These are phyloP conservation scores for Oryzaephilus surinamensis DNA, from an alignment of 1,140 invertebrate species.

Conservation along the genomic window DNA sequence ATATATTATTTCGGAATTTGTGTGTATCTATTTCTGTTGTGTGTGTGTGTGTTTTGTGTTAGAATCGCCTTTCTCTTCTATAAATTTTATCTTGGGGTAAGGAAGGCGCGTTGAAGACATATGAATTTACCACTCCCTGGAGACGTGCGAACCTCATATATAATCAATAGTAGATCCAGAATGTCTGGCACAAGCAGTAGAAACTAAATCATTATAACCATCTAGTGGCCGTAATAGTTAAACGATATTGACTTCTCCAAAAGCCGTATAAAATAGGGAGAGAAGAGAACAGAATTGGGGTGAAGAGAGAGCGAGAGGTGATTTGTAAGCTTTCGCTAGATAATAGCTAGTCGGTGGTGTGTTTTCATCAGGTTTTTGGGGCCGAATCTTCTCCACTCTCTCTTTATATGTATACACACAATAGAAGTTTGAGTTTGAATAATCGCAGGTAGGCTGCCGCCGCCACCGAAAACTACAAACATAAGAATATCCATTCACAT, in stretches of 20 bases:
- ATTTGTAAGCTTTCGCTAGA: constrained; percentile 18
- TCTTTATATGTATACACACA: too few species aligned
- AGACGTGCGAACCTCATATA: constrained; percentile 26
- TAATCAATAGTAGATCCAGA: constrained; percentile 30
- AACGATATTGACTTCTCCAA: constrained; percentile 23
- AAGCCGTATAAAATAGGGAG: too few species aligned
- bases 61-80: too few species aligned
- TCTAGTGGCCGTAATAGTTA: constrained; percentile 18
- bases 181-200: constrained; percentile 23
- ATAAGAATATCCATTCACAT: too few species aligned
- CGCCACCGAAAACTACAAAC: too few species aligned
- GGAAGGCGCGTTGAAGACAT: constrained; percentile 26
- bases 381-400: too few species aligned
- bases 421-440: constrained; percentile 16
- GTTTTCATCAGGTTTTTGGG: constrained; percentile 21
- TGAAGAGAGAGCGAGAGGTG: constrained; percentile 5
- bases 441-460: constrained; percentile 16
- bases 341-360: constrained; percentile 14
- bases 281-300: too few species aligned
- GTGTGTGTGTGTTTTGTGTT: too few species aligned
- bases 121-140: constrained; percentile 29
- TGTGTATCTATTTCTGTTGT: too few species aligned
- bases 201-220: constrained; percentile 30
- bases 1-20: too few species aligned
- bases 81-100: too few species aligned